Evolutionary conservation across 2,797 vertebrate species (phyloP).

Genomic region (Allobates femoralis): DNA sequence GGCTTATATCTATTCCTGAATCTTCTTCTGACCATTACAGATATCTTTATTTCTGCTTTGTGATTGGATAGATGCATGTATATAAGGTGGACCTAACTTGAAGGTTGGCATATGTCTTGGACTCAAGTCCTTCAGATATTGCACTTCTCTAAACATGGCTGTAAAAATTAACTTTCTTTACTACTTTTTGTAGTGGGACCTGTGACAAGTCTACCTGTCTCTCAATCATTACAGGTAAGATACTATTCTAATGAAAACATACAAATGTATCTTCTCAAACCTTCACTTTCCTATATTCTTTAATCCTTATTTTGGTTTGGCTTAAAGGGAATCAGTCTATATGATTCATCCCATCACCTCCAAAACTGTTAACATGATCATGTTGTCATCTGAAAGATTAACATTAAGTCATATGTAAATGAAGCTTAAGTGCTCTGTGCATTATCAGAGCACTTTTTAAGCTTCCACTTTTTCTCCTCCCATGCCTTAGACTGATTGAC

Average conservation of each 20-base stretch:
- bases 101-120: not conserved
- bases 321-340: too few species aligned
- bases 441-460: too few species aligned
- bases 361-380: too few species aligned
- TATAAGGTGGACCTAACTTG: not conserved
- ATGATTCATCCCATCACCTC: too few species aligned
- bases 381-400: too few species aligned
- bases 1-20: not conserved
- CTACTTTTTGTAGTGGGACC: not conserved
- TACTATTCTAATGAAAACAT: not conserved
- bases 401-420: too few species aligned
- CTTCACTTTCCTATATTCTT: not conserved
- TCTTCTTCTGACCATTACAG: not conserved
- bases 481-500: too few species aligned
- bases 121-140: not conserved
- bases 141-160: not conserved
- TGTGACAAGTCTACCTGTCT: not conserved
- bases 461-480: too few species aligned
- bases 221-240: not conserved
- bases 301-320: too few species aligned
- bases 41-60: not conserved
- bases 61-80: not conserved
- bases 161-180: not conserved
- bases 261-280: not conserved
- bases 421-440: too few species aligned